Evolutionary conservation across 2,797 vertebrate species (phyloP).

Genomic region (Vipera latastei): DNA sequence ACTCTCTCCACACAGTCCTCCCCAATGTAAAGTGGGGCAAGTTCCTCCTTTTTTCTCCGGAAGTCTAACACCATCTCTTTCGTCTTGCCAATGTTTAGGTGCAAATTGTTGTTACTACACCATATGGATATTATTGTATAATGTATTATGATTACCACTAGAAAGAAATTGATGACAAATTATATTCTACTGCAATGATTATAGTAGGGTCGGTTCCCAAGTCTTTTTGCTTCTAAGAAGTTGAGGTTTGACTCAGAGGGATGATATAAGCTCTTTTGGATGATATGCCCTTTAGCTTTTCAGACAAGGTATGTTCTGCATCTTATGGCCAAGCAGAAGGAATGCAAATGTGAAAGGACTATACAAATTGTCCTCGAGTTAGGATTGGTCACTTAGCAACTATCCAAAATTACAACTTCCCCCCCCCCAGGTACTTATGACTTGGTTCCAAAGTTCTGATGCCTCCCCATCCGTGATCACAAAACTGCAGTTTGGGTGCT

Average conservation of each 20-base stretch:
- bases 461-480: background rate
- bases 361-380: too few relatives aligned
- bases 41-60: too few relatives aligned
- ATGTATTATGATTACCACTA: background rate
- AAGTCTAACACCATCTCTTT: too few relatives aligned
- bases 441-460: background rate
- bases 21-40: too few relatives aligned
- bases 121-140: too few relatives aligned
- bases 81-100: too few relatives aligned
- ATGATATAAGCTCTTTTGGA: background rate
- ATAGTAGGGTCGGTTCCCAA: background rate
- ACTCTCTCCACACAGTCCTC: too few relatives aligned
- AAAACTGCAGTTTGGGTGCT: background rate
- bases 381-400: too few relatives aligned
- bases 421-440: background rate
- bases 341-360: background rate
- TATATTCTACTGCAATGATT: background rate
- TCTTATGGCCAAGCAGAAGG: background rate
- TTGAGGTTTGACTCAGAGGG: background rate
- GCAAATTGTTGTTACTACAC: too few relatives aligned
- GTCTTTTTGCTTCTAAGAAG: background rate
- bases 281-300: background rate
- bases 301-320: background rate
- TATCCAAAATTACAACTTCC: too few relatives aligned
- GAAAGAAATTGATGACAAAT: background rate